Conservation (phyloP, 2,797 vertebrate species). For the Avahi laniger region DNA sequence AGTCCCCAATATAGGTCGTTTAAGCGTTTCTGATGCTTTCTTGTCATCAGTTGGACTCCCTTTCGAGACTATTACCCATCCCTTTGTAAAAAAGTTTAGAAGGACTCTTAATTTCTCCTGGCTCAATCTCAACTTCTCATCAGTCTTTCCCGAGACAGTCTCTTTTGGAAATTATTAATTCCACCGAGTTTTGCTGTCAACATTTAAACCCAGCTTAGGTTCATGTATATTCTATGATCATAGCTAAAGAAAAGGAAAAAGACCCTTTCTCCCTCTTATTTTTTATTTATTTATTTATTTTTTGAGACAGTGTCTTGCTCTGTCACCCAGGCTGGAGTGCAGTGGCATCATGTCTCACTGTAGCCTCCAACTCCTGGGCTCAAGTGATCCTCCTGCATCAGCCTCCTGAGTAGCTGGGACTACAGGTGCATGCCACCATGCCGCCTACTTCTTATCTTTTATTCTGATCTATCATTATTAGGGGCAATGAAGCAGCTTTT, state of each 20-base stretch:
- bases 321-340: background rate
- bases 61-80: background rate
- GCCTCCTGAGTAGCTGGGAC: background rate
- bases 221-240: slow-evolving; percentile 11
- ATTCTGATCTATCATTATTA: background rate
- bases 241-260: slow-evolving; percentile 5
- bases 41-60: background rate
- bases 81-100: background rate
- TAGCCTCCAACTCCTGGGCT: background rate
- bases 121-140: background rate
- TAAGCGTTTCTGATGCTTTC: background rate
- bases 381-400: background rate
- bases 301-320: background rate
- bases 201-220: background rate
- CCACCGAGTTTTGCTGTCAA: slow-evolving; percentile 5
- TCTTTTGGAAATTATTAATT: slow-evolving; percentile 41
- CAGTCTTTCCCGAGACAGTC: background rate
- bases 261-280: background rate
- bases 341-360: background rate
- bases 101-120: slow-evolving; percentile 1
- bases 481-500: background rate
- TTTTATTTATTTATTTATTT: background rate
- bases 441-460: background rate
- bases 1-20: background rate
- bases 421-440: background rate